A percentile compares a stretch with the other conserved stretches of the same genome.
These are phyloP conservation scores for Dromius quadrimaculatus DNA, from an alignment of 2,888 invertebrate species.

Conservation along the genomic window DNA sequence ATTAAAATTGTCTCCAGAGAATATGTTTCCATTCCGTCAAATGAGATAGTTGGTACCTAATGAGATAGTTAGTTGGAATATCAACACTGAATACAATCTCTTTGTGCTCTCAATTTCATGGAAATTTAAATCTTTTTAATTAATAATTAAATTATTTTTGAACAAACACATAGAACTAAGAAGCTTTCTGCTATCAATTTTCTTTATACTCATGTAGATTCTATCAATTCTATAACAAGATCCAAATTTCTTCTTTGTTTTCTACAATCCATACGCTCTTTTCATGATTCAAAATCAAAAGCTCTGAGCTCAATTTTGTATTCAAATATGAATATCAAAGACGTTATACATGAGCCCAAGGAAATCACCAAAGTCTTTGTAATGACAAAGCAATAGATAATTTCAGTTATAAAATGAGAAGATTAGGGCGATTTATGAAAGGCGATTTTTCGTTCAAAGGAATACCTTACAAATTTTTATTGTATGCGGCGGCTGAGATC, in stretches of 20 bases:
- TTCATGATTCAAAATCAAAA: constrained; percentile 18
- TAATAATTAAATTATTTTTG: too few relatives aligned
- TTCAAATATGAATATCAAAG: constrained; percentile 26
- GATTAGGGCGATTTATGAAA: not conserved
- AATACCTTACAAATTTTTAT: not conserved
- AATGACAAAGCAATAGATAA: constrained; percentile 22
- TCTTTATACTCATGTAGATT: too few relatives aligned
- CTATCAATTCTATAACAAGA: too few relatives aligned
- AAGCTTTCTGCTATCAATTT: too few relatives aligned
- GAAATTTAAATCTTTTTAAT: too few relatives aligned
- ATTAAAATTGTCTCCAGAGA: too few relatives aligned
- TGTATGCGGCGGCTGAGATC: constrained; percentile 18
- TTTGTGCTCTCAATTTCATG: too few relatives aligned
- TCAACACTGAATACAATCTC: too few relatives aligned
- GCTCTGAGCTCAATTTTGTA: not conserved
- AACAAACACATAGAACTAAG: too few relatives aligned
- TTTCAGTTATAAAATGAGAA: constrained; percentile 15
- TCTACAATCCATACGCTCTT: not conserved
- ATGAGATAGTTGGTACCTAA: too few relatives aligned
- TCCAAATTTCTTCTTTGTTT: constrained; percentile 13
- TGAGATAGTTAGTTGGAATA: too few relatives aligned
- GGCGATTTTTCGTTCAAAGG: not conserved
- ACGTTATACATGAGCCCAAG: constrained; percentile 5
- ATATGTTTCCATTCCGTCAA: too few relatives aligned
- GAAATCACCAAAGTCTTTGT: constrained; percentile 14